phyloP scores from a whole-genome alignment of 2,113 vertebrate species.

The Vidua chalybeata region DNA sequence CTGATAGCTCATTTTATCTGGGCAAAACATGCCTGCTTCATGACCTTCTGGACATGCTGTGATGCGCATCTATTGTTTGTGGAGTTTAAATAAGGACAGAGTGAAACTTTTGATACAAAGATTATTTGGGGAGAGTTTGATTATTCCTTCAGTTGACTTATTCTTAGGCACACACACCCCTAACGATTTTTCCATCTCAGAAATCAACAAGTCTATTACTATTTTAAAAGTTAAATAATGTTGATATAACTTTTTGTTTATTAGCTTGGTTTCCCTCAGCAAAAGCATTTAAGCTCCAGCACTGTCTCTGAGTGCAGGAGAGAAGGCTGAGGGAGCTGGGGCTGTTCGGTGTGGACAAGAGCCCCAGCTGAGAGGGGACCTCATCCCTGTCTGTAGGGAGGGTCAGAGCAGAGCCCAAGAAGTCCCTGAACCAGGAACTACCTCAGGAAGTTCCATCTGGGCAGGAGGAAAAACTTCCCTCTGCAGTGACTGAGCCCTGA shows the following conservation, averaged over 20 bases:
- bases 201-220: background rate
- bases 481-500: background rate
- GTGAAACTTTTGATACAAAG: background rate
- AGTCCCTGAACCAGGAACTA: background rate
- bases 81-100: constrained; percentile 39
- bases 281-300: background rate
- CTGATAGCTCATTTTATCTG: constrained; percentile 31
- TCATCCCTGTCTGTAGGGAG: background rate
- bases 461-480: background rate
- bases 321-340: background rate
- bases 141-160: background rate
- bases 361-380: background rate
- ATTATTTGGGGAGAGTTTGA: background rate
- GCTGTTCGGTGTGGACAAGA: background rate
- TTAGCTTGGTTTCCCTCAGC: background rate
- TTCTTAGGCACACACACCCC: background rate
- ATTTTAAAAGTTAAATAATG: background rate
- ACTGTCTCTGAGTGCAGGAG: background rate
- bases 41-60: constrained; percentile 25
- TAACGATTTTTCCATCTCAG: background rate
- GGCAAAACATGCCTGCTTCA: background rate
- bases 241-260: background rate
- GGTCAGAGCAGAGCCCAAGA: background rate
- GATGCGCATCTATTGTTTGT: background rate
- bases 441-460: background rate